phyloP scores from a whole-genome alignment of 1,140 invertebrate genomes.

The Laupala kohalensis region DNA sequence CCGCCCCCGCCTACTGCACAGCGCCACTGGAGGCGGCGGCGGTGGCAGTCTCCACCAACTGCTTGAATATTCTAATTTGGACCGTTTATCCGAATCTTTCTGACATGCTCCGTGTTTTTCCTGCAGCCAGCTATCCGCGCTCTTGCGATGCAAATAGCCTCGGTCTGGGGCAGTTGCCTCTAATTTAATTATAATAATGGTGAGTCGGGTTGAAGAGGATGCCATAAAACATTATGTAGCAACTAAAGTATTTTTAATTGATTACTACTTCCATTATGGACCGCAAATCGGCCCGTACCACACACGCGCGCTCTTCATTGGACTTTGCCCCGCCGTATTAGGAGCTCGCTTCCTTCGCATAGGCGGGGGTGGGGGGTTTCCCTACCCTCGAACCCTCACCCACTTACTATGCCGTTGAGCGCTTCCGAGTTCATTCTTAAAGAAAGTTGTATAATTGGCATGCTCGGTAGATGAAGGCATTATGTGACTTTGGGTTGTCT shows the following conservation, averaged over 20 bases:
- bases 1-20: too few relatives aligned
- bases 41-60: background rate
- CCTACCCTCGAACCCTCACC: too few relatives aligned
- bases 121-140: background rate
- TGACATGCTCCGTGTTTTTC: background rate
- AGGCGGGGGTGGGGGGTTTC: background rate
- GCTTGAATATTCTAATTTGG: background rate
- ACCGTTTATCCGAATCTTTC: background rate
- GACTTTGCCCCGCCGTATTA: background rate
- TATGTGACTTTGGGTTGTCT: too few relatives aligned
- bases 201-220: background rate
- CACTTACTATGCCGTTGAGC: too few relatives aligned
- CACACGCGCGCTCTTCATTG: background rate
- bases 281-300: background rate
- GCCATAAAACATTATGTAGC: background rate
- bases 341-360: background rate
- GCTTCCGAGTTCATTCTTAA: too few relatives aligned
- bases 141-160: background rate
- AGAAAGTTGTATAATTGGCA: too few relatives aligned
- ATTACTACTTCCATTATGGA: background rate
- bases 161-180: background rate
- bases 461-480: too few relatives aligned
- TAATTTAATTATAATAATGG: background rate
- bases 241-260: background rate
- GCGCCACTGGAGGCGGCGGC: too few relatives aligned